Evolutionary conservation across 2,113 vertebrate genomes (phyloP), one percentile per base, ranked within the genome.

Genomic region (Cyprinus carpio): DNA sequence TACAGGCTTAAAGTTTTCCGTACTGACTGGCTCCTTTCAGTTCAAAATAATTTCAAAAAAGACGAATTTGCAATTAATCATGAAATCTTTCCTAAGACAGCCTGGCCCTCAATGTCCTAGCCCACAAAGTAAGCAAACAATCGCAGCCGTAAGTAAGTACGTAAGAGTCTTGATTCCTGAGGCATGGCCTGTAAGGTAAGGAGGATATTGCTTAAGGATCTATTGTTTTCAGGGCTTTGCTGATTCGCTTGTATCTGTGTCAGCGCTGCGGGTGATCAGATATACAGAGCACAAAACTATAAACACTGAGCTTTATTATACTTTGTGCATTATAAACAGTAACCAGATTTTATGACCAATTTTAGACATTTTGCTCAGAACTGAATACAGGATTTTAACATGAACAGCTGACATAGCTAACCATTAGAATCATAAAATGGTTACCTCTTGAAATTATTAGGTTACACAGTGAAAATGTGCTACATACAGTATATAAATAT

Each of bases 41-140:
- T 49, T 88, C 86, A 82, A 88, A 82, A 77, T 92, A 86, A 91
- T 92, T 88, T 91, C 56, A 88, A 90, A 91, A 91, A 91, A 88
- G 87, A 84, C 67, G 92, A 93, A 92, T 92, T 91, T 54, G 80
- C 87, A 87, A 76, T 87, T 89, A 88, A 84, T 76, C 49, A 51
- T 51, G 81, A 86, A 92, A 90, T 82, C 85, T 84, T 37, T 85
- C 16, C 87, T 54, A 86, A 90, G 91, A 92, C 87, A 3, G 72
- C 18, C 72, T 46, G 86, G 85, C 51, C 37, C 12, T 4, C 27
- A 34, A 15, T 18, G 12, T 64, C 84, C 76, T 62, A 25, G 29
- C 80, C 75, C 43, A 31, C 40, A 40, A 86, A 62, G 37, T 46
- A 75, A 82, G n/a, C 78, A 77, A 83, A 85, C 51, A 83, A 12